Evolutionary conservation across 2,797 vertebrate genomes (phyloP).

Genomic region (Galago senegalensis): DNA sequence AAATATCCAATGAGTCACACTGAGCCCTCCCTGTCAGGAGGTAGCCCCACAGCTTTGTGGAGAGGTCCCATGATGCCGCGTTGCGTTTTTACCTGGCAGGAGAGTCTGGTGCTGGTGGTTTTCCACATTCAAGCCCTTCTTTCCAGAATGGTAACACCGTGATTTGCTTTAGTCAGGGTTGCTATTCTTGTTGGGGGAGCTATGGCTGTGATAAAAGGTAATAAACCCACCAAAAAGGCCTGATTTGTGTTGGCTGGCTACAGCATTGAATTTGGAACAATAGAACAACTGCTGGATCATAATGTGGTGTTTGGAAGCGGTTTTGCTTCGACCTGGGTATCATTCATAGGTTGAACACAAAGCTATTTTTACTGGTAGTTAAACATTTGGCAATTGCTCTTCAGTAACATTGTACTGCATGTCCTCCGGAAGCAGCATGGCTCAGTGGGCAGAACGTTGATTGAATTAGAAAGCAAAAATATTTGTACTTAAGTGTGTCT

Average conservation of each 20-base stretch:
- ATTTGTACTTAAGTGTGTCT: conserved; percentile 43
- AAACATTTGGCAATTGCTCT: conserved; percentile 68
- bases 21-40: conserved; percentile 15
- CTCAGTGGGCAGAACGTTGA: conserved; percentile 54
- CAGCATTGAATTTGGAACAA: conserved; percentile 40
- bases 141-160: conserved; percentile 68
- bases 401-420: conserved; percentile 59
- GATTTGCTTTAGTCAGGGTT: conserved; percentile 76
- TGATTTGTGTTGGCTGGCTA: conserved; percentile 52
- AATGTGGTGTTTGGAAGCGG: neutral
- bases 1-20: neutral
- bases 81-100: conserved; percentile 25
- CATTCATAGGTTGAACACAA: conserved; percentile 66
- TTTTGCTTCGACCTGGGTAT: conserved; percentile 68
- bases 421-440: conserved; percentile 43
- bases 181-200: conserved; percentile 64
- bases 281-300: conserved; percentile 69
- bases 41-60: neutral
- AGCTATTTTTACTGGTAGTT: conserved; percentile 74
- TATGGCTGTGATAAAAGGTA: conserved; percentile 36
- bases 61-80: neutral
- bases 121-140: conserved; percentile 15
- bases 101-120: neutral
- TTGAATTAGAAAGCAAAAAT: conserved; percentile 58
- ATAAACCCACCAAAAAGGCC: conserved; percentile 65